Conservation (phyloP, 2,113 vertebrate species). For the Taxidea taxus region DNA sequence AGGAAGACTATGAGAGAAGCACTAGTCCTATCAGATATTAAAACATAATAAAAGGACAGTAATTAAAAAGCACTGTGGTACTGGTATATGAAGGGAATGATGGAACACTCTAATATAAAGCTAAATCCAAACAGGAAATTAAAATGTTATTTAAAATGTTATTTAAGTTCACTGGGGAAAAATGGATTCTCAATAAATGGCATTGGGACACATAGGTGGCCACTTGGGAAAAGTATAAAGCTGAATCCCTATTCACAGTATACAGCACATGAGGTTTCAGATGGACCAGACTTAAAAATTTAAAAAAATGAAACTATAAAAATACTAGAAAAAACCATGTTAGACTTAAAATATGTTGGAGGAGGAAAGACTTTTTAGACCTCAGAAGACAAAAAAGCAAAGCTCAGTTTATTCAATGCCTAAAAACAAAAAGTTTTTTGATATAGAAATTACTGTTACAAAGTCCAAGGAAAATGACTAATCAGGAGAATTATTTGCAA, state of each 20-base stretch:
- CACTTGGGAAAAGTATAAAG: neutral
- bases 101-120: neutral
- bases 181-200: neutral
- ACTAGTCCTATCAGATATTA: neutral
- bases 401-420: neutral
- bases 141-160: neutral
- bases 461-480: neutral
- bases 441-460: neutral
- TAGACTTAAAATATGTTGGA: neutral
- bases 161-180: neutral
- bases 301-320: slow-evolving; percentile 24
- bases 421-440: neutral
- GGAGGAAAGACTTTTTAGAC: neutral
- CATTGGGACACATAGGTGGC: neutral
- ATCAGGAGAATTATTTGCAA: neutral
- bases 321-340: neutral
- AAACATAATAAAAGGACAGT: neutral
- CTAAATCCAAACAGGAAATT: neutral
- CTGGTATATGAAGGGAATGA: neutral
- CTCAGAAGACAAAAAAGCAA: slow-evolving; percentile 19
- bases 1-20: neutral
- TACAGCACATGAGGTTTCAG: neutral
- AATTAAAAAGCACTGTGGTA: slow-evolving; percentile 4
- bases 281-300: neutral
- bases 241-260: neutral